phyloP scores from a whole-genome alignment of 2,888 invertebrate species.

The Dysmachus trigonus region DNA sequence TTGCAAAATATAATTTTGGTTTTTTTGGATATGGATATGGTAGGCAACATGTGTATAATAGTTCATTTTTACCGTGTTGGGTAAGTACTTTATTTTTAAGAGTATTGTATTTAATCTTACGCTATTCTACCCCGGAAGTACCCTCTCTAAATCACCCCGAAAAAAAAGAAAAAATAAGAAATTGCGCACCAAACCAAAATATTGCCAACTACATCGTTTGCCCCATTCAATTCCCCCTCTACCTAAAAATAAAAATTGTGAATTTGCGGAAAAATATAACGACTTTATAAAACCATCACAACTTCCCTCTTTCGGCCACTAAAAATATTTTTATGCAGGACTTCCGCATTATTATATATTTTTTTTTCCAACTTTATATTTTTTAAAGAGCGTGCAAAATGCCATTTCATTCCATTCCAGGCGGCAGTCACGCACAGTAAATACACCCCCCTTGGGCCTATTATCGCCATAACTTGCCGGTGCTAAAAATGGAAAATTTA shows the following conservation, averaged over 20 bases:
- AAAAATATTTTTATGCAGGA: not conserved
- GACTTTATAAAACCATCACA: not conserved
- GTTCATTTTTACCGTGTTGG: too few species aligned
- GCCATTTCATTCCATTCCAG: not conserved
- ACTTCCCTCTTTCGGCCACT: not conserved
- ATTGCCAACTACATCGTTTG: not conserved
- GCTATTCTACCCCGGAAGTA: not conserved
- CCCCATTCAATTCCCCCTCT: not conserved
- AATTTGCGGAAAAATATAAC: not conserved
- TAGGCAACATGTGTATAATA: not conserved
- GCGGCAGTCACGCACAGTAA: not conserved
- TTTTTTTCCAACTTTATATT: not conserved
- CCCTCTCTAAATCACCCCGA: not conserved
- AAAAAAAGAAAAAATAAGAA: too few species aligned
- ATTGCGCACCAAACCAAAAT: not conserved
- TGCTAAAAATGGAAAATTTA: constrained; percentile 33
- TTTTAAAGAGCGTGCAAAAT: not conserved
- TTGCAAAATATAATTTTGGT: too few species aligned
- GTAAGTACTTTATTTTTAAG: not conserved
- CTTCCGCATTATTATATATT: too few species aligned
- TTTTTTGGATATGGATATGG: not conserved
- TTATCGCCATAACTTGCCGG: constrained; percentile 16
- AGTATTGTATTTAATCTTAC: not conserved
- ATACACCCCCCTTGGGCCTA: not conserved
- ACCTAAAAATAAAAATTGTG: not conserved